Conservation (phyloP, 30 jellyfish, hydroid and myxozoan genomes). For the Clytia hemisphaerica region DNA sequence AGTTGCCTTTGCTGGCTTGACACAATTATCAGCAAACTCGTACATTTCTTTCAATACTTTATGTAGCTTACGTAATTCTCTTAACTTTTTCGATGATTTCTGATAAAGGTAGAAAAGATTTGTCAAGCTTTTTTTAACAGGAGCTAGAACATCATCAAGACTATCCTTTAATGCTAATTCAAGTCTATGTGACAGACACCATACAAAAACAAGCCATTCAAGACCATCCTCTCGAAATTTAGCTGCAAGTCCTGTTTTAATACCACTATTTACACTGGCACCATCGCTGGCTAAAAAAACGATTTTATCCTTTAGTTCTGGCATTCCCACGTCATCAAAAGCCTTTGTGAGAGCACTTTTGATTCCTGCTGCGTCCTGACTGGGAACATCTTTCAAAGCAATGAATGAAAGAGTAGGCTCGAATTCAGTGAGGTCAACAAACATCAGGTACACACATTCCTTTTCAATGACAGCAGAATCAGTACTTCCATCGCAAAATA, state of each 20-base stretch:
- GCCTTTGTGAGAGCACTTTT: not conserved
- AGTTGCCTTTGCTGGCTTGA: constrained; percentile 8
- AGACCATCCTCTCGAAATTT: not conserved
- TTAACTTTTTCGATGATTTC: not conserved
- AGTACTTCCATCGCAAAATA: not conserved
- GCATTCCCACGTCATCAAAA: not conserved
- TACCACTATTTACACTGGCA: constrained; percentile 6
- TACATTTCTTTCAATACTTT: not conserved
- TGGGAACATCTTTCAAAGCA: constrained; percentile 9
- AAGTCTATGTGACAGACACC: constrained; percentile 6
- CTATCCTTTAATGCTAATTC: constrained; percentile 2
- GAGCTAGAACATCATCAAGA: not conserved
- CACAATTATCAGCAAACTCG: not conserved
- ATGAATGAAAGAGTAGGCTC: constrained; percentile 1
- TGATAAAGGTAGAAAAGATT: not conserved
- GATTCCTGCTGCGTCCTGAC: constrained; percentile 9
- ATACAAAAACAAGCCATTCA: not conserved
- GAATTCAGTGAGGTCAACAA: not conserved
- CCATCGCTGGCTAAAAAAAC: constrained; percentile 16
- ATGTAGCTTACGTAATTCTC: not conserved
- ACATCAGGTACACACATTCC: not conserved
- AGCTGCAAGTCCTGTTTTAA: not conserved
- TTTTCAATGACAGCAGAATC: not conserved
- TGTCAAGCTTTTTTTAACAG: not conserved
- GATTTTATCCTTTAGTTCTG: not conserved